Evolutionary conservation across 1,140 invertebrate genomes (phyloP).

Genomic region (Pentalonia nigronervosa): DNA sequence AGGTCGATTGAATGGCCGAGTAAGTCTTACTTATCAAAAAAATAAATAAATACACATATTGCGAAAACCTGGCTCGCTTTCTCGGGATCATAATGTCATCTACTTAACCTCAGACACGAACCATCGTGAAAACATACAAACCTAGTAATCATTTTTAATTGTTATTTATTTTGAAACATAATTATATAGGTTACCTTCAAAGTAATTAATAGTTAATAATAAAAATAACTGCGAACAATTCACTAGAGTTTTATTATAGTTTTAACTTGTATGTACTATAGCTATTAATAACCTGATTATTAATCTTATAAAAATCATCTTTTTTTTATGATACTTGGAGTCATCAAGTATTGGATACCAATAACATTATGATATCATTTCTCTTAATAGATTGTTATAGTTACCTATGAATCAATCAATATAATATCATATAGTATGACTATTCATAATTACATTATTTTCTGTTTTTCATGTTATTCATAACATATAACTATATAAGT

Average conservation of each 20-base stretch:
- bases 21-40: constrained; percentile 17
- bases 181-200: background rate
- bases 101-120: constrained; percentile 49
- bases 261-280: background rate
- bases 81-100: constrained; percentile 48
- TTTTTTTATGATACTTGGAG: background rate
- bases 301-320: background rate
- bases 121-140: constrained; percentile 8
- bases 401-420: background rate
- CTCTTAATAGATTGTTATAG: no score
- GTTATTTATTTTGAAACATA: constrained; percentile 8
- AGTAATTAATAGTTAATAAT: background rate
- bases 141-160: background rate
- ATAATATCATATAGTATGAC: no score
- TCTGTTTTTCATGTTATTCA: no score
- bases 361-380: background rate
- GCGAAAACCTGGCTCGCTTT: constrained; percentile 43
- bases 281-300: background rate
- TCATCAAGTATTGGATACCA: background rate
- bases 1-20: constrained; percentile 43
- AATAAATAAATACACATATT: background rate
- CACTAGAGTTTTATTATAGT: background rate
- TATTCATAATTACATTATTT: no score
- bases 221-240: background rate
- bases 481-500: no score